Conservation (phyloP, 2,888 invertebrate genomes). For the Ophion slaviceki region DNA sequence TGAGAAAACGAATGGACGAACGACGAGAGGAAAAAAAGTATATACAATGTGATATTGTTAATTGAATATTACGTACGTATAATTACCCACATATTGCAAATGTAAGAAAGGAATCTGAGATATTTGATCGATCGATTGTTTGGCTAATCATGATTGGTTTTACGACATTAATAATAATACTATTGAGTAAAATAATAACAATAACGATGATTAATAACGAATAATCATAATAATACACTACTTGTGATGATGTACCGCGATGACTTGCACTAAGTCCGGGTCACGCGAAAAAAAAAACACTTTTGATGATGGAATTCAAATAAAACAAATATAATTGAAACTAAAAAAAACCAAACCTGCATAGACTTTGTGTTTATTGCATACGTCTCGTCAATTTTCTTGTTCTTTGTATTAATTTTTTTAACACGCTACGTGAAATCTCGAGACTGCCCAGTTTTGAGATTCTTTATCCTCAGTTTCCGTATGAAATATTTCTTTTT, state of each 20-base stretch:
- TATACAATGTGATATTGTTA: slow-evolving; percentile 81
- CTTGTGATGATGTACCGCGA: slow-evolving; percentile 83
- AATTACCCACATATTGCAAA: slow-evolving; percentile 71
- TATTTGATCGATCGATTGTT: slow-evolving; percentile 73
- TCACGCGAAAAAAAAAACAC: slow-evolving; percentile 78
- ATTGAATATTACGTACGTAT: slow-evolving; percentile 74
- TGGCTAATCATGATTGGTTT: slow-evolving; percentile 74
- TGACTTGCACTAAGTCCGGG: slow-evolving; percentile 82
- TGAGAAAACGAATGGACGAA: slow-evolving; percentile 66
- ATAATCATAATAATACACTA: slow-evolving; percentile 82
- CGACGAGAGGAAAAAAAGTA: slow-evolving; percentile 68
- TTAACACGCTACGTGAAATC: slow-evolving; percentile 19
- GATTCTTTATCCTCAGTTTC: background rate
- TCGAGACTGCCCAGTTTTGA: slow-evolving; percentile 14
- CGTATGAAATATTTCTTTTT: slow-evolving; percentile 8
- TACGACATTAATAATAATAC: slow-evolving; percentile 78
- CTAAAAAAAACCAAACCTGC: slow-evolving; percentile 80
- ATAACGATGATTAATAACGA: slow-evolving; percentile 80
- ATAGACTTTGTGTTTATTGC: slow-evolving; percentile 79
- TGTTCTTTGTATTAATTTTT: slow-evolving; percentile 40
- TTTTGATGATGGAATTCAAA: slow-evolving; percentile 83
- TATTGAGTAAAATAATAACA: slow-evolving; percentile 77
- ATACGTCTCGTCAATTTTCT: slow-evolving; percentile 65
- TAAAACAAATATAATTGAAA: slow-evolving; percentile 83
- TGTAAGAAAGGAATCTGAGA: slow-evolving; percentile 68